phyloP scores from a whole-genome alignment of 2,888 invertebrate genomes.

The Xestia xanthographa region DNA sequence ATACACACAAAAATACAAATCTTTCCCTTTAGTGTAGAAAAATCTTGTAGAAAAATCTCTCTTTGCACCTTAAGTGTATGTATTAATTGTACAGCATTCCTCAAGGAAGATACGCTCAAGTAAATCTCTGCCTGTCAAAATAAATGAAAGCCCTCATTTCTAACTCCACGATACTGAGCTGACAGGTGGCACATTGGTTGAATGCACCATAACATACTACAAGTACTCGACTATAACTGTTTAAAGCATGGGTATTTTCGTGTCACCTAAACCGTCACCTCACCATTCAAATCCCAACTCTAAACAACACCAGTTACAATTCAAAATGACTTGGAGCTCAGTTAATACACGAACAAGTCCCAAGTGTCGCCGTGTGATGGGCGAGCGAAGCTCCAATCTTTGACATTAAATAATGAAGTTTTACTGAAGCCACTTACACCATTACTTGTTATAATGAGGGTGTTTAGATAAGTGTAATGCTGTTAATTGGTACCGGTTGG shows the following conservation, averaged over 20 bases:
- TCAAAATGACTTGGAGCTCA: conserved; percentile 48
- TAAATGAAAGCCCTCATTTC: conserved; percentile 40
- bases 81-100: conserved; percentile 24
- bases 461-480: conserved; percentile 83
- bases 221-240: conserved; percentile 67
- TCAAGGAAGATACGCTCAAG: conserved; percentile 20
- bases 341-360: conserved; percentile 67
- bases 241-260: conserved; percentile 54
- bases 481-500: conserved; percentile 79
- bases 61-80: neutral
- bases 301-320: conserved; percentile 53
- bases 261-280: conserved; percentile 39
- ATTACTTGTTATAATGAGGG: conserved; percentile 83
- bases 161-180: conserved; percentile 16
- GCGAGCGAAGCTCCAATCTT: conserved; percentile 77
- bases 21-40: too few relatives aligned
- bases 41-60: too few relatives aligned
- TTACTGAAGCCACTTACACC: conserved; percentile 81
- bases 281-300: conserved; percentile 14
- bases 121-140: conserved; percentile 31
- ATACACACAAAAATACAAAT: too few relatives aligned
- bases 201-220: conserved; percentile 47
- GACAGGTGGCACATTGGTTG: conserved; percentile 58
- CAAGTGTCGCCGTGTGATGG: conserved; percentile 75
- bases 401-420: conserved; percentile 86